Percentiles rank a stretch among this genome's conserved stretches.
These are phyloP conservation scores for Adela reaumurella DNA, from an alignment of 2,888 invertebrate species.

Conservation along the genomic window DNA sequence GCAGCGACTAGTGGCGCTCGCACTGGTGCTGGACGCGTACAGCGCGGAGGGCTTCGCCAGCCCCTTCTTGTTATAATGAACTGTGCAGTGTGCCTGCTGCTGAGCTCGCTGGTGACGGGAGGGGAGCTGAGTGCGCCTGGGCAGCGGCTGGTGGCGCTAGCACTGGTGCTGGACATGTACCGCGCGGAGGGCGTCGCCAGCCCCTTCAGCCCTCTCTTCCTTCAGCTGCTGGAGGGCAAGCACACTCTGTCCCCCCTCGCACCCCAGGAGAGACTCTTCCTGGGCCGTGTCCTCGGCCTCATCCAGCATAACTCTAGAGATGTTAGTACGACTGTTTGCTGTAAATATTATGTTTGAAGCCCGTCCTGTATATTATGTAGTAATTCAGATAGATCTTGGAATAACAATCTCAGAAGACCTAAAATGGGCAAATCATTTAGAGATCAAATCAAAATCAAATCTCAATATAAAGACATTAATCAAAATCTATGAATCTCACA, in stretches of 20 bases:
- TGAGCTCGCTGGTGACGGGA: slow-evolving; percentile 41
- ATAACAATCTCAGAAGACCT: too few relatives aligned
- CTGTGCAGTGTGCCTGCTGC: slow-evolving; percentile 42
- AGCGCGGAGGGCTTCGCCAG: slow-evolving; percentile 23
- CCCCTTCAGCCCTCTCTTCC: slow-evolving; percentile 39
- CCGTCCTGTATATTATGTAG: too few relatives aligned
- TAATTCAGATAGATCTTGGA: too few relatives aligned
- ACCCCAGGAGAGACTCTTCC: slow-evolving; percentile 66
- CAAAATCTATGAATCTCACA: too few relatives aligned
- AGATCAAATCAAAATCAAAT: too few relatives aligned
- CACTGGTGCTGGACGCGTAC: slow-evolving; percentile 39
- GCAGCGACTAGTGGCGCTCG: slow-evolving; percentile 41
- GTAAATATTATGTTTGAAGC: too few relatives aligned
- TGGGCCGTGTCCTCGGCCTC: slow-evolving; percentile 68
- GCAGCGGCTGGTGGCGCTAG: slow-evolving; percentile 41
- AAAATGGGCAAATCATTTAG: too few relatives aligned
- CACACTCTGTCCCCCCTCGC: slow-evolving; percentile 32
- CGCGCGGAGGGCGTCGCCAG: slow-evolving; percentile 22
- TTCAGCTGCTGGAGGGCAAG: slow-evolving; percentile 41
- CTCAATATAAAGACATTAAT: too few relatives aligned
- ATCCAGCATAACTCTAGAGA: slow-evolving; percentile 66
- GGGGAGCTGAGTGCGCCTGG: slow-evolving; percentile 46
- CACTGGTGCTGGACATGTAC: slow-evolving; percentile 39
- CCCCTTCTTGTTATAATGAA: too few relatives aligned
- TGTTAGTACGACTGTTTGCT: too few relatives aligned